Conservation (phyloP, 2,113 vertebrate genomes). For the Callipepla squamata region DNA sequence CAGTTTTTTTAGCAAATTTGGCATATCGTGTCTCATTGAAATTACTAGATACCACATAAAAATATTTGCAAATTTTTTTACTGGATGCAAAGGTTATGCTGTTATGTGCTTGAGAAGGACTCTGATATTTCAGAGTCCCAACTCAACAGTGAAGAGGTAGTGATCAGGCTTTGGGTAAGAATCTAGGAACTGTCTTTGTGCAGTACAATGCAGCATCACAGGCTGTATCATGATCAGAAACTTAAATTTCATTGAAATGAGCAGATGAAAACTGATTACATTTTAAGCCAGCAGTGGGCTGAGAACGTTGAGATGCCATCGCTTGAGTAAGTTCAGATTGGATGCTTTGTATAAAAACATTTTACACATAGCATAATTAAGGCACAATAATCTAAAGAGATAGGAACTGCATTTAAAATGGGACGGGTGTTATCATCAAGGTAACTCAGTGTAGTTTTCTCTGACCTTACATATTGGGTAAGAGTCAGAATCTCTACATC, state of each 20-base stretch:
- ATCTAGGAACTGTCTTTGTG: not conserved
- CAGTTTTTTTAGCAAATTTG: not conserved
- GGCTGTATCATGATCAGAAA: not conserved
- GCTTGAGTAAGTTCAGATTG: not conserved
- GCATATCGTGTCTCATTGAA: not conserved
- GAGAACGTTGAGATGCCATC: not conserved
- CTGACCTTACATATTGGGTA: not conserved
- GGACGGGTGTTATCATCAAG: not conserved
- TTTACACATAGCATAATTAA: not conserved
- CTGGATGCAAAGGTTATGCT: not conserved
- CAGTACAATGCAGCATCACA: not conserved
- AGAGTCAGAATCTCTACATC: not conserved
- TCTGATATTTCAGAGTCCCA: not conserved
- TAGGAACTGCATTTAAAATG: not conserved
- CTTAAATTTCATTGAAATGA: constrained; percentile 2
- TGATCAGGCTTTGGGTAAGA: not conserved
- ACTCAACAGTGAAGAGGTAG: not conserved
- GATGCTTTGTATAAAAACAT: not conserved
- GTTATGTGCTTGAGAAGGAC: not conserved
- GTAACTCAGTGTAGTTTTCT: not conserved
- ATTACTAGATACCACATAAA: not conserved
- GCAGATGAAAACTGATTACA: not conserved
- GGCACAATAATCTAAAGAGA: not conserved
- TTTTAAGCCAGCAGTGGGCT: not conserved
- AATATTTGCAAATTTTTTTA: not conserved